Evolutionary conservation across 2,113 vertebrate genomes (phyloP).

Genomic region (Chitala chitala): DNA sequence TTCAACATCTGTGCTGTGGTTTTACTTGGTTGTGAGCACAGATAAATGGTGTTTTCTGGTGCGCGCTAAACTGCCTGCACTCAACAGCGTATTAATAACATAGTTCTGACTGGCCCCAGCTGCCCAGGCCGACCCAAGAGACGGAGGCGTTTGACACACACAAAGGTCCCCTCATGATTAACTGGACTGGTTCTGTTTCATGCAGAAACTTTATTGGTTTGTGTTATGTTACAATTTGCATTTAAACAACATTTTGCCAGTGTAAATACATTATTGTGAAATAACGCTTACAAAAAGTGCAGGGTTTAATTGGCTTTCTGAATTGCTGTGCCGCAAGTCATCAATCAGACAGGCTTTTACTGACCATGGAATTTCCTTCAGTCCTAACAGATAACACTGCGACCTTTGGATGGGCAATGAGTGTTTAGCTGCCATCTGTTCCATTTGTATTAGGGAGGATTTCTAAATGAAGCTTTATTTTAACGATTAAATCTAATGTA

Average conservation of each 20-base stretch:
- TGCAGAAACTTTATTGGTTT: conserved; percentile 51
- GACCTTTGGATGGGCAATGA: not conserved
- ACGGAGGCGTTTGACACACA: not conserved
- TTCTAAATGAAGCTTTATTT: too few species aligned
- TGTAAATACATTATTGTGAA: conserved; percentile 59
- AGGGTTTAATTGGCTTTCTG: conserved; percentile 38
- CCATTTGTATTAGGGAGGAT: not conserved
- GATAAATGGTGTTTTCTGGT: too few species aligned
- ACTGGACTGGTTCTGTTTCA: conserved; percentile 44
- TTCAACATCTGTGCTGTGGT: not conserved
- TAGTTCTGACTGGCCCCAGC: too few species aligned
- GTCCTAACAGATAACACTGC: not conserved
- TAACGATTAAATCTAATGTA: too few species aligned
- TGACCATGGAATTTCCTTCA: too few species aligned
- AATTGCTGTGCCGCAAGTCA: not conserved
- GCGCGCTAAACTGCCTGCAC: too few species aligned
- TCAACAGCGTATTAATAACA: too few species aligned
- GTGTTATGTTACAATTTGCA: conserved; percentile 50
- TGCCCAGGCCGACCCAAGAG: too few species aligned
- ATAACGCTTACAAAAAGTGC: conserved; percentile 57
- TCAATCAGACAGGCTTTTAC: conserved; percentile 13
- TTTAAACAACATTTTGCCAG: conserved; percentile 57
- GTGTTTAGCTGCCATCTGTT: conserved; percentile 1
- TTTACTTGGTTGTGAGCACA: conserved; percentile 12
- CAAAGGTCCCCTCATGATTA: conserved; percentile 19